phyloP scores from a whole-genome alignment of 2,888 invertebrate genomes.

The Ryuthela nishihirai region DNA sequence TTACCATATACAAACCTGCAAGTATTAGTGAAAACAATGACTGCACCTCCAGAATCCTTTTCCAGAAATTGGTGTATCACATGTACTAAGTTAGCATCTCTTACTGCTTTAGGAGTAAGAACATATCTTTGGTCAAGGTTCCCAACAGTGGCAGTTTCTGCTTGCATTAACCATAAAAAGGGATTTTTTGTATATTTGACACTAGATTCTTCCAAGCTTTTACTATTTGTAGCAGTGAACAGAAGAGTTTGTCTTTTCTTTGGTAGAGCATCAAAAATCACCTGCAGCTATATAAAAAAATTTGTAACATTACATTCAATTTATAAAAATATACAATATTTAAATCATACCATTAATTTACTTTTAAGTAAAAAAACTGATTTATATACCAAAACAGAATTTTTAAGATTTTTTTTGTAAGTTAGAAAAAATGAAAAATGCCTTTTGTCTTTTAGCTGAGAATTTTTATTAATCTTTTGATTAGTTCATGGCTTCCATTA shows the following conservation, averaged over 20 bases:
- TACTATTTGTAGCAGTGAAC: constrained; percentile 94
- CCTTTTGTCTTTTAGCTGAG: too few species aligned
- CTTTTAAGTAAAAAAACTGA: too few species aligned
- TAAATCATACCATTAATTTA: too few species aligned
- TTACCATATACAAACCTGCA: constrained; percentile 91
- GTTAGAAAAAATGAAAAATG: too few species aligned
- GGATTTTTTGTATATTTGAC: constrained; percentile 58
- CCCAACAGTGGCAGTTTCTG: constrained; percentile 75
- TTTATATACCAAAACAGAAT: too few species aligned
- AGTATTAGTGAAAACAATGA: constrained; percentile 93
- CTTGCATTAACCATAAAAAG: constrained; percentile 62
- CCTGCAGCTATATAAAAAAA: constrained; percentile 58
- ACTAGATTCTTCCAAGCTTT: constrained; percentile 63
- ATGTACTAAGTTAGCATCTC: constrained; percentile 88
- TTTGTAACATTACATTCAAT: not conserved
- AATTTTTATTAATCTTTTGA: too few species aligned
- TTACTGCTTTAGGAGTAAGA: constrained; percentile 79
- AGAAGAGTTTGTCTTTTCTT: constrained; percentile 77
- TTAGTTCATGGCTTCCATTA: too few species aligned
- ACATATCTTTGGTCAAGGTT: constrained; percentile 88
- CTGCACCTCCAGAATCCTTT: constrained; percentile 68
- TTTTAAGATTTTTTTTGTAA: too few species aligned
- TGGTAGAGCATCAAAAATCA: constrained; percentile 72
- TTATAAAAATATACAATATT: constrained; percentile 2
- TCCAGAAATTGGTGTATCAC: constrained; percentile 70